Conservation (phyloP, 2,888 invertebrate genomes). For the Diaphora mendica region DNA sequence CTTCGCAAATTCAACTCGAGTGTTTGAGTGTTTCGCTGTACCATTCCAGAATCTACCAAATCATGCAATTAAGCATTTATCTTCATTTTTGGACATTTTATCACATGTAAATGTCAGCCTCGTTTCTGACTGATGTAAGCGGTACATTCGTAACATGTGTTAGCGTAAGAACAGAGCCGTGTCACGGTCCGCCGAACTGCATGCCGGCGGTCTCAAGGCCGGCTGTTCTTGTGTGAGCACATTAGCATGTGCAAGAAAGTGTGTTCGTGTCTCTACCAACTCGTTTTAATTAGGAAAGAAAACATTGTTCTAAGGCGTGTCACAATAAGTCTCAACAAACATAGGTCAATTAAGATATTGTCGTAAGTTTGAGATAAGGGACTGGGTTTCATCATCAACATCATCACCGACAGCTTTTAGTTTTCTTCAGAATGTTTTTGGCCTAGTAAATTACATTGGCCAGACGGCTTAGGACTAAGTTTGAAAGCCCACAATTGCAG, state of each 20-base stretch:
- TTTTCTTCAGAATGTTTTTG: too few species aligned
- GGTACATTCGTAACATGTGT: slow-evolving; percentile 14
- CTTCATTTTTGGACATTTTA: not conserved
- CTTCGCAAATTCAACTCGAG: not conserved
- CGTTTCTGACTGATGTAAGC: slow-evolving; percentile 20
- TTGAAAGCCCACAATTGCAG: not conserved
- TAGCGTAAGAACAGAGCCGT: slow-evolving; percentile 14
- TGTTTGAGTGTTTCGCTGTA: not conserved
- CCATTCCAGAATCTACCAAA: not conserved
- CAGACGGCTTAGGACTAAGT: too few species aligned
- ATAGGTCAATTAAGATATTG: not conserved
- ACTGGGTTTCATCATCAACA: not conserved
- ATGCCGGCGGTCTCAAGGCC: slow-evolving; percentile 21
- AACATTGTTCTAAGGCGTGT: not conserved
- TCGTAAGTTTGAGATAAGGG: not conserved
- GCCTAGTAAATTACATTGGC: too few species aligned
- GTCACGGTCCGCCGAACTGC: slow-evolving; percentile 18
- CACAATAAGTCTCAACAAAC: not conserved
- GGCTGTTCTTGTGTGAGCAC: slow-evolving; percentile 13
- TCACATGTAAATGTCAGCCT: not conserved
- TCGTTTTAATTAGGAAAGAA: not conserved
- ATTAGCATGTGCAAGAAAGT: slow-evolving; percentile 16
- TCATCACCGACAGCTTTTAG: too few species aligned
- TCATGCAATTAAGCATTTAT: not conserved
- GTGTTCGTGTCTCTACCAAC: slow-evolving; percentile 1